phyloP scores from a whole-genome alignment of 2,888 invertebrate genomes.

The Ennomos quercinarius region DNA sequence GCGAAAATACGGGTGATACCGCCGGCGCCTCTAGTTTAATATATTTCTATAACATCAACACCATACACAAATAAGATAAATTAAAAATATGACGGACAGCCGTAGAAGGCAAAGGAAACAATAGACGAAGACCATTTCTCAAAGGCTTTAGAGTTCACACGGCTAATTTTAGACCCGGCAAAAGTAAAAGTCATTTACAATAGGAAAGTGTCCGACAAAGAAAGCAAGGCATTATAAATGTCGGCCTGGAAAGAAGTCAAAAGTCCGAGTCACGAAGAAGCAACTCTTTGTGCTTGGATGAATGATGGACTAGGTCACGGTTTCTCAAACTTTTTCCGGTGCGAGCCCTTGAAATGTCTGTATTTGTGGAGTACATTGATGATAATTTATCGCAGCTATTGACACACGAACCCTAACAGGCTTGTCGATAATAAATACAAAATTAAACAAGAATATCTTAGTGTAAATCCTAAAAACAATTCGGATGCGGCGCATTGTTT shows the following conservation, averaged over 20 bases:
- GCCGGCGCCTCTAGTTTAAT: too few relatives aligned
- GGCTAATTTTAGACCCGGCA: slow-evolving; percentile 16
- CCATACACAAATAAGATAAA: too few relatives aligned
- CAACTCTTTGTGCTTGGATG: slow-evolving; percentile 28
- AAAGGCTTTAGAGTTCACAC: slow-evolving; percentile 13
- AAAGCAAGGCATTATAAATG: slow-evolving; percentile 19
- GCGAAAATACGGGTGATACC: too few relatives aligned
- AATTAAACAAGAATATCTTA: too few relatives aligned
- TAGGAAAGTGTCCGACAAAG: slow-evolving; percentile 24
- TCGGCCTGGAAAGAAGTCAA: slow-evolving; percentile 29
- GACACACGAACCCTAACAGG: too few relatives aligned
- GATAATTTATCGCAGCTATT: too few relatives aligned
- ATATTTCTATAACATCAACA: too few relatives aligned
- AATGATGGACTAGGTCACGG: slow-evolving; percentile 17
- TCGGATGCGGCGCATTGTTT: too few relatives aligned
- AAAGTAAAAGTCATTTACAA: slow-evolving; percentile 30
- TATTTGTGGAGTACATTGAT: too few relatives aligned
- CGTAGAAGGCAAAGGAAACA: slow-evolving; percentile 8
- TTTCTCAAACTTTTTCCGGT: slow-evolving; percentile 7
- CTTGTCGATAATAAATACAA: too few relatives aligned
- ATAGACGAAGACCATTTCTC: slow-evolving; percentile 12
- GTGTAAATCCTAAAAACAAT: too few relatives aligned
- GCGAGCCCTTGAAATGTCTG: not conserved
- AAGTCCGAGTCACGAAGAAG: slow-evolving; percentile 21
- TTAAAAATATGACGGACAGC: not conserved